These are phyloP conservation scores for Empidonax traillii DNA, from an alignment of 2,113 vertebrate genomes.

Conservation along the genomic window DNA sequence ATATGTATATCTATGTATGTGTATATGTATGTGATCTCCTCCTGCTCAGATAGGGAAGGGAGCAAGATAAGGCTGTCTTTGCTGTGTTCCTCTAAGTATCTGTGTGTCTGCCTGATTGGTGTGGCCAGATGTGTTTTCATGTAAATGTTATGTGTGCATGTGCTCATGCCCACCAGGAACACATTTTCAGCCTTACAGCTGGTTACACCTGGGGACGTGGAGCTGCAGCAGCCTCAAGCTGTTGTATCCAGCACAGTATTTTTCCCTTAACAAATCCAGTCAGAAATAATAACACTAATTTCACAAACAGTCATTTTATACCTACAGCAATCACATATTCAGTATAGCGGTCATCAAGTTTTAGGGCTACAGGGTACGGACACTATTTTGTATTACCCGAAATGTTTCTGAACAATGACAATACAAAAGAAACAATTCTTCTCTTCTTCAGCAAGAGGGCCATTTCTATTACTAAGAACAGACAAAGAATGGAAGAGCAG, in stretches of 20 bases:
- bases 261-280: background rate
- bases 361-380: background rate
- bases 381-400: background rate
- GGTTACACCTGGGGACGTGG: fast-evolving
- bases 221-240: background rate
- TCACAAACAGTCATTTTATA: background rate
- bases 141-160: background rate
- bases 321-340: background rate
- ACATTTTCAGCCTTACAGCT: background rate
- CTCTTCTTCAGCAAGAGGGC: background rate
- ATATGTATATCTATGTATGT: fast-evolving
- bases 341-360: fast-evolving
- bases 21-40: background rate
- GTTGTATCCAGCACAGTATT: background rate
- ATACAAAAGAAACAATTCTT: background rate
- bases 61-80: background rate
- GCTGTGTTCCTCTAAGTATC: background rate
- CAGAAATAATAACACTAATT: background rate
- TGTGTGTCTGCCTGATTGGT: background rate
- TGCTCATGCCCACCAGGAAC: background rate
- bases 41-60: background rate
- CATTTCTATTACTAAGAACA: background rate
- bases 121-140: background rate
- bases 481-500: background rate
- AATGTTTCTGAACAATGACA: background rate